phyloP scores from a whole-genome alignment of 2,113 vertebrate species.

The Sceloporus undulatus region DNA sequence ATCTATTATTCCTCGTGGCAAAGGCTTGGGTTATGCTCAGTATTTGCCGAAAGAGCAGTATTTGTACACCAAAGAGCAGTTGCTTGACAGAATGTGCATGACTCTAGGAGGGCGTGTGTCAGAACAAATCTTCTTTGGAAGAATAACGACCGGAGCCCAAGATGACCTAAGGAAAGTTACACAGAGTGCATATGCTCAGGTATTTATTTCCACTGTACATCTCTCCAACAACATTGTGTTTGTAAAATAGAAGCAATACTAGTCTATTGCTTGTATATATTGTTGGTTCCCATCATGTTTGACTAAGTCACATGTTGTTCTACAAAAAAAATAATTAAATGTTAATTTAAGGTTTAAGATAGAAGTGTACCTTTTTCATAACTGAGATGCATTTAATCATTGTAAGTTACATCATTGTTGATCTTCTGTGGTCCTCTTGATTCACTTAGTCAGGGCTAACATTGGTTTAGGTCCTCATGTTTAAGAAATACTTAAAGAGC shows the following conservation, averaged over 20 bases:
- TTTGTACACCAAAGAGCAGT: slow-evolving; percentile 95
- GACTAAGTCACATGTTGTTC: too few species aligned
- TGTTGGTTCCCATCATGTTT: not conserved
- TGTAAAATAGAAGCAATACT: not conserved
- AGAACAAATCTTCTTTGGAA: slow-evolving; percentile 95
- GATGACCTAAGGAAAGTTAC: slow-evolving; percentile 96
- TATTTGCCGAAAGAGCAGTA: slow-evolving; percentile 97
- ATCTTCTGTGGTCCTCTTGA: too few species aligned
- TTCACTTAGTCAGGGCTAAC: too few species aligned
- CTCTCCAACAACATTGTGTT: not conserved
- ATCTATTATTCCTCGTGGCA: slow-evolving; percentile 96
- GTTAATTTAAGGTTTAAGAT: not conserved
- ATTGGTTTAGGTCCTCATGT: not conserved
- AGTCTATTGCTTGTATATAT: not conserved
- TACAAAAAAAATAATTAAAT: not conserved
- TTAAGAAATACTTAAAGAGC: not conserved
- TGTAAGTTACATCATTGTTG: too few species aligned
- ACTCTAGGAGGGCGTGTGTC: slow-evolving; percentile 93
- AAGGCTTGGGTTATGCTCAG: slow-evolving; percentile 96
- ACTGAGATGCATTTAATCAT: too few species aligned
- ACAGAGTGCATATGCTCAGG: slow-evolving; percentile 97
- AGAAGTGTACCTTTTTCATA: not conserved
- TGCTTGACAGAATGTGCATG: slow-evolving; percentile 99
- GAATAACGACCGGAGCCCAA: slow-evolving; percentile 95
- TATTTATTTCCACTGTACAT: slow-evolving; percentile 55